Base-by-base conservation (phyloP, 2,888 invertebrate genomes). In the Synergus japonicus region DNA sequence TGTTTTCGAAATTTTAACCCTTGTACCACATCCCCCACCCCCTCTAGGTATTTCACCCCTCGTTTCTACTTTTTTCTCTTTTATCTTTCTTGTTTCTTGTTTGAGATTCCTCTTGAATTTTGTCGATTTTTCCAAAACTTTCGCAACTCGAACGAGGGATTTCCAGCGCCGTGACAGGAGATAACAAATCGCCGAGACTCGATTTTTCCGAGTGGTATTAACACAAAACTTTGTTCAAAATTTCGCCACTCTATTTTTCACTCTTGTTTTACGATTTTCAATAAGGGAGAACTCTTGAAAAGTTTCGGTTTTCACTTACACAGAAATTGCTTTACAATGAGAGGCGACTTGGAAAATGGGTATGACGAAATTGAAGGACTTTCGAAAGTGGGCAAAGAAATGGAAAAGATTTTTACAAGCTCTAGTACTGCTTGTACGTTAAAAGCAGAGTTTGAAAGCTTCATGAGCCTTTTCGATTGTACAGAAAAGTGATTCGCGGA, bases 131-230 rank as follows among this genome's bases (percentile, higher is more conserved):
- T 18, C 44, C 67, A 13, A 46, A 73, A 49, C 49, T 69, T 69
- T 69, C 37, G 18, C 2, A 54, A 73, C 54, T 73, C 49, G 54
- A 58, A 58, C 37, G 54, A 73, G 73, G 73, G 54, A 58, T 73
- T 73, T 58, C 37, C 46, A 2, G 49, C 41, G 54, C n/a, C 49
- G 69, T 69, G 49, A 54, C 69, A n/a, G 54, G 73, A 37, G 37
- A 37, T n/a, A 41, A 73, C 37, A 73, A 73, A 54, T 73, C 41
- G 54, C 15, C 9, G 12, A 10, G 66, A 46, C 22, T 9, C 54
- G 37, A 54, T 73, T 73, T 73, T 54, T n/a, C 8, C 4, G 0
- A 37, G 41, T 66, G 66, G 66, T 41, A 18, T 18, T 10, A 43
- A 18, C 43, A 4, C 43, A 18, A 43, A 66, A 43, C 22, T 67